phyloP scores from a whole-genome alignment of 2,113 vertebrate species.

The Eleginops maclovinus region DNA sequence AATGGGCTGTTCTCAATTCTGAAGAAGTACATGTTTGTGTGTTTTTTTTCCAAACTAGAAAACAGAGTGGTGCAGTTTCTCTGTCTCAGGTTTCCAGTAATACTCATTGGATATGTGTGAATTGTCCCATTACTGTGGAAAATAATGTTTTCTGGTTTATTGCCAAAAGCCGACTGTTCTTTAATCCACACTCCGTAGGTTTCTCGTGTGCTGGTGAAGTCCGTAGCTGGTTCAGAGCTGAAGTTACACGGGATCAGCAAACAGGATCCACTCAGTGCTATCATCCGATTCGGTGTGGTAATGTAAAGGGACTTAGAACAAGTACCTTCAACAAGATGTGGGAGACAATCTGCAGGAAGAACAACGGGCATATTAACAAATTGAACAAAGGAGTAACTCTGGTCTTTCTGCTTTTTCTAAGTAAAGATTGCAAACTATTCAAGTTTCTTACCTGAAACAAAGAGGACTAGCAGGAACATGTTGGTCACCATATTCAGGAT shows the following conservation, averaged over 20 bases:
- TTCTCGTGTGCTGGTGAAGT: constrained; percentile 35
- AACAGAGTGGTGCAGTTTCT: constrained; percentile 70
- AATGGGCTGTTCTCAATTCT: not conserved
- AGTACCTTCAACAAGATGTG: not conserved
- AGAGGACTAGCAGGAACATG: constrained; percentile 24
- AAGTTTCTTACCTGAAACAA: constrained; percentile 44
- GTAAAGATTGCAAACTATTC: not conserved
- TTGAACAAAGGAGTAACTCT: not conserved
- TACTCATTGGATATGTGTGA: not conserved
- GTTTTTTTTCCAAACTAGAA: not conserved
- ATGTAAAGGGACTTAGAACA: fast-evolving
- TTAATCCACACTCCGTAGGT: not conserved
- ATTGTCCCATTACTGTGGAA: fast-evolving
- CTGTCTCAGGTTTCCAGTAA: constrained; percentile 58
- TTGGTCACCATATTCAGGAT: not conserved
- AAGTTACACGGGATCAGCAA: constrained; percentile 66
- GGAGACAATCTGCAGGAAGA: not conserved
- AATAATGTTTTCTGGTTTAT: fast-evolving
- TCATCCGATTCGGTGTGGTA: not conserved
- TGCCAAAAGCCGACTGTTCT: not conserved
- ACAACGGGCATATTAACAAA: not conserved
- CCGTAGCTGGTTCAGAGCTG: fast-evolving
- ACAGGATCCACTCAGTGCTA: constrained; percentile 65
- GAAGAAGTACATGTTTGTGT: constrained; percentile 54
- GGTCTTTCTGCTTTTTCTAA: not conserved